Conservation (phyloP, 1,140 invertebrate genomes). For the Homarus americanus region DNA sequence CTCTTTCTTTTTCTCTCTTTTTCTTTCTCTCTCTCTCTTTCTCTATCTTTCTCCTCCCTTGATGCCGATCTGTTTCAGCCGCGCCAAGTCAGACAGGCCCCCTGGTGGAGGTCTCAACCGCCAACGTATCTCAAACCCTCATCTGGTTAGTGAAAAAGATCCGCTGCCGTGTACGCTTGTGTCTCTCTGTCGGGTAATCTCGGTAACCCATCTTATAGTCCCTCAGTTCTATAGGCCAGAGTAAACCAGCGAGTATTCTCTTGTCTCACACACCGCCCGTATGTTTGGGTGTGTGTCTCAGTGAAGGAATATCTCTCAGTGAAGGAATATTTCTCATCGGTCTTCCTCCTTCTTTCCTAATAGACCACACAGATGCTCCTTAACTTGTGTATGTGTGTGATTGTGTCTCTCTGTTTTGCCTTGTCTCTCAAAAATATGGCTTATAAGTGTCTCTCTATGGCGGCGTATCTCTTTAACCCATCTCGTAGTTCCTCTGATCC, state of each 20-base stretch:
- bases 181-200: neutral
- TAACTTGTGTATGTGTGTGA: no score
- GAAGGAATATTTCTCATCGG: no score
- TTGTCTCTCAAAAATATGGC: no score
- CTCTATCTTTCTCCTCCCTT: neutral
- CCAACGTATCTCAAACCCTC: neutral
- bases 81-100: neutral
- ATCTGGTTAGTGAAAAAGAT: constrained; percentile 35
- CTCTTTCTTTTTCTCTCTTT: no score
- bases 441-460: constrained; percentile 9
- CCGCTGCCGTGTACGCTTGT: constrained; percentile 1
- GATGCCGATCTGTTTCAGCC: neutral
- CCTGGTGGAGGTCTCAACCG: neutral
- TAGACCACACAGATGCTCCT: no score
- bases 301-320: no score
- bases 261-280: no score
- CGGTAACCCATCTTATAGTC: neutral
- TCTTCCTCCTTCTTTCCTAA: no score
- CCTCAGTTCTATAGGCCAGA: neutral
- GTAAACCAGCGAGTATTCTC: no score
- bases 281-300: no score
- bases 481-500: neutral
- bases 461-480: neutral
- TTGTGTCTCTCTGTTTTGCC: no score
- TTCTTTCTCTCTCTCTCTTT: no score